Percentiles rank a stretch among this genome's conserved stretches.
Conservation (phyloP, 2,797 vertebrate species). For the Manis pentadactyla region DNA sequence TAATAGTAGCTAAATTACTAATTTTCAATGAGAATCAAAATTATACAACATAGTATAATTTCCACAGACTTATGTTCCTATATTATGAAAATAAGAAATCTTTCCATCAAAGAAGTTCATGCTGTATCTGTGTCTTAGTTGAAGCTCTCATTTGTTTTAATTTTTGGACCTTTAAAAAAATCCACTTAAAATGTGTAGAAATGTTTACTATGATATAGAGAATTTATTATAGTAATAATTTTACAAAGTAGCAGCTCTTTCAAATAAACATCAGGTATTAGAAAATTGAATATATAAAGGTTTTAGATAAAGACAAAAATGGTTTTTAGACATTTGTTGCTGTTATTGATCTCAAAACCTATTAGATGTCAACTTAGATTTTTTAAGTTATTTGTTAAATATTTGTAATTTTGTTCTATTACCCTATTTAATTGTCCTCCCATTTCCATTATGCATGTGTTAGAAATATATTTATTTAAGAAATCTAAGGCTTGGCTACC, state of each 20-base stretch:
- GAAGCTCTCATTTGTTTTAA: background rate
- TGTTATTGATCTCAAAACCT: background rate
- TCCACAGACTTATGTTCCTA: background rate
- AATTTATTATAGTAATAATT: conserved; percentile 15
- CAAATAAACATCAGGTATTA: background rate
- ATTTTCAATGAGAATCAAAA: background rate
- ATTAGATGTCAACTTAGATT: background rate
- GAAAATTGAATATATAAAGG: background rate
- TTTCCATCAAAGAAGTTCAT: conserved; percentile 46
- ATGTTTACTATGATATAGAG: background rate
- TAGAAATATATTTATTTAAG: background rate
- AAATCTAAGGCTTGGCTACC: background rate
- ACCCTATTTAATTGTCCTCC: background rate
- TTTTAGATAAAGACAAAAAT: background rate
- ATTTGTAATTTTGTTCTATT: background rate
- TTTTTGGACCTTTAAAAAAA: conserved; percentile 9
- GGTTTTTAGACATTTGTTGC: background rate
- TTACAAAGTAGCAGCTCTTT: background rate
- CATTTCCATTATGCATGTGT: background rate
- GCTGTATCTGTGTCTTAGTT: background rate
- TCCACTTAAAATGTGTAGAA: conserved; percentile 41
- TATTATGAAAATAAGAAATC: conserved; percentile 42
- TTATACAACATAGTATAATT: background rate
- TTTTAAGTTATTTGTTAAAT: background rate
- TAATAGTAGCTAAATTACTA: background rate